Evolutionary conservation across 2,113 vertebrate species (phyloP).

Genomic region (Scophthalmus maximus): DNA sequence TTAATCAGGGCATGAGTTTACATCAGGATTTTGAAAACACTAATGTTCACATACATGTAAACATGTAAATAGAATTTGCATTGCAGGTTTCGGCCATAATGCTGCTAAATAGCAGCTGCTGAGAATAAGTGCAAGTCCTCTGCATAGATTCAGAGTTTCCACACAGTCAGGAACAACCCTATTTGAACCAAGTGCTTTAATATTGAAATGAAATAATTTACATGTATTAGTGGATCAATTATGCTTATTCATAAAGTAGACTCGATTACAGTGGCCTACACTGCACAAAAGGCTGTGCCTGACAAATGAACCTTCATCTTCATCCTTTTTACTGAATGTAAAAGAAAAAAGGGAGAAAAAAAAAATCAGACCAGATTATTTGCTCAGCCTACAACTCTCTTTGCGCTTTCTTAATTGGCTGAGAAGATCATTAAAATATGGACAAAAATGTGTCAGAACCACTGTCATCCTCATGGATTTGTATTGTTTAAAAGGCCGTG

Average conservation of each 20-base stretch:
- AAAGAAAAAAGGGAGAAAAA: background rate
- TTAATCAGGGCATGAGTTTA: background rate
- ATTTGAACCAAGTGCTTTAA: background rate
- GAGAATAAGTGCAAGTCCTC: too few species aligned
- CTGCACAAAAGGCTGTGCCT: background rate
- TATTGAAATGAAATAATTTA: background rate
- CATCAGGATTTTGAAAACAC: background rate
- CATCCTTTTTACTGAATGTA: background rate
- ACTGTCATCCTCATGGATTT: too few species aligned
- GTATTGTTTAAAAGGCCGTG: too few species aligned
- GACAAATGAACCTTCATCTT: background rate
- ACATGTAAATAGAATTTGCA: slow-evolving; percentile 4
- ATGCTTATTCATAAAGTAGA: background rate
- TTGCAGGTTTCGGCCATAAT: background rate
- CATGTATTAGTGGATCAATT: background rate
- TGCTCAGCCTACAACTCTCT: background rate
- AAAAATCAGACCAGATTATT: background rate
- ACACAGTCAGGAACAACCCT: too few species aligned
- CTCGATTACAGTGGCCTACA: too few species aligned
- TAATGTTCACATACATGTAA: background rate
- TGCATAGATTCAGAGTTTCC: too few species aligned
- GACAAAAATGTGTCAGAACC: background rate
- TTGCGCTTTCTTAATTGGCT: background rate
- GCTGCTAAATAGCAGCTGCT: too few species aligned
- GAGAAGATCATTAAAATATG: background rate